Evolutionary conservation across 2,888 invertebrate species (phyloP).

Genomic region (Athrips mouffetella): DNA sequence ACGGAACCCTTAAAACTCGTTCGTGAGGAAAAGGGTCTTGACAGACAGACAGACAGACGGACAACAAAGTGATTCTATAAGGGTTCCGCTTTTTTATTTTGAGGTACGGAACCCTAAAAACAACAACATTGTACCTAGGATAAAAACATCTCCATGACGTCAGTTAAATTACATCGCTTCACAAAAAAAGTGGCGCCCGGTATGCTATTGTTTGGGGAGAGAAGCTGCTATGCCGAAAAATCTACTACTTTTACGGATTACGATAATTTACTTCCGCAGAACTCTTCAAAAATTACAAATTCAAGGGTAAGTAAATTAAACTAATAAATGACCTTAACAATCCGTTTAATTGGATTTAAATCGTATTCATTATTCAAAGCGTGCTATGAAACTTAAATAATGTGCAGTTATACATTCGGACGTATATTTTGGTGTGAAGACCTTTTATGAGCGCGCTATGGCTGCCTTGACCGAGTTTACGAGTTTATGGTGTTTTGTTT

Average conservation of each 20-base stretch:
- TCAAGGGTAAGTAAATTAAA: no score
- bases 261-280: background rate
- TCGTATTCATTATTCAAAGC: constrained; percentile 8
- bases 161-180: no score
- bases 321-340: background rate
- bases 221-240: background rate
- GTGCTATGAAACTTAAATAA: constrained; percentile 10
- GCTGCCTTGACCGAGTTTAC: constrained; percentile 17
- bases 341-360: constrained; percentile 7
- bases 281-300: constrained; percentile 2
- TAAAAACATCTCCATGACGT: no score
- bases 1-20: no score
- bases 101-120: no score
- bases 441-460: constrained; percentile 6
- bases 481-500: constrained; percentile 9
- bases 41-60: no score
- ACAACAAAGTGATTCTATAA: no score
- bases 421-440: constrained; percentile 10
- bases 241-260: background rate
- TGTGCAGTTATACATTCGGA: constrained; percentile 10
- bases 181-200: no score
- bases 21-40: no score
- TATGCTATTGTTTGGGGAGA: background rate
- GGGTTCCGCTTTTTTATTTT: no score
- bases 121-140: no score